phyloP scores from a whole-genome alignment of 2,888 invertebrate species.

The Lepidocyrtoides sp. region DNA sequence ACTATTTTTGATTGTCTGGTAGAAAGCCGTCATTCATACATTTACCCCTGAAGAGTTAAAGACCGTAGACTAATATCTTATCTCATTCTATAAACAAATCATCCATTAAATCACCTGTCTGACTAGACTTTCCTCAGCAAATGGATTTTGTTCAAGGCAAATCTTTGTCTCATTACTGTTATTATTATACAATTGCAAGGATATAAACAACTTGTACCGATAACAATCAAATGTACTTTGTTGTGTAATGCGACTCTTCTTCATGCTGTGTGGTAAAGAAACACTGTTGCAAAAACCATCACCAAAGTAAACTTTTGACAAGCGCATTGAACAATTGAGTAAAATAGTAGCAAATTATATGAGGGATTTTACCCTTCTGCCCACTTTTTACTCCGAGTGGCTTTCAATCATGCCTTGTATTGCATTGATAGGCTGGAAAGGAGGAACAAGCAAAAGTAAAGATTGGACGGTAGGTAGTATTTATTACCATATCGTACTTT shows the following conservation, averaged over 20 bases:
- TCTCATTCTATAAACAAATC: background rate
- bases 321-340: background rate
- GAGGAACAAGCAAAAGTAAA: background rate
- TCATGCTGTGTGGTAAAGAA: conserved; percentile 15
- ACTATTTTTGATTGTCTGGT: background rate
- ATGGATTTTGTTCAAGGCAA: conserved; percentile 11
- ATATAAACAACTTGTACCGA: conserved; percentile 48
- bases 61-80: background rate
- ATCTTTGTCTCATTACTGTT: background rate
- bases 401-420: background rate
- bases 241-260: conserved; percentile 21
- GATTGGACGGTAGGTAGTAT: background rate
- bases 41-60: background rate
- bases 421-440: background rate
- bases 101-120: conserved; percentile 30
- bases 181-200: conserved; percentile 33
- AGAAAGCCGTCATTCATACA: background rate
- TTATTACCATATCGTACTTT: conserved; percentile 35
- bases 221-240: conserved; percentile 53
- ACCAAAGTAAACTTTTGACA: background rate
- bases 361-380: background rate
- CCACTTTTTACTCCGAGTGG: background rate
- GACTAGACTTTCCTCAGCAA: conserved; percentile 14
- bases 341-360: conserved; percentile 19
- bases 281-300: conserved; percentile 33